Conservation (phyloP, 2,797 vertebrate species). For the Pagetopsis macropterus region DNA sequence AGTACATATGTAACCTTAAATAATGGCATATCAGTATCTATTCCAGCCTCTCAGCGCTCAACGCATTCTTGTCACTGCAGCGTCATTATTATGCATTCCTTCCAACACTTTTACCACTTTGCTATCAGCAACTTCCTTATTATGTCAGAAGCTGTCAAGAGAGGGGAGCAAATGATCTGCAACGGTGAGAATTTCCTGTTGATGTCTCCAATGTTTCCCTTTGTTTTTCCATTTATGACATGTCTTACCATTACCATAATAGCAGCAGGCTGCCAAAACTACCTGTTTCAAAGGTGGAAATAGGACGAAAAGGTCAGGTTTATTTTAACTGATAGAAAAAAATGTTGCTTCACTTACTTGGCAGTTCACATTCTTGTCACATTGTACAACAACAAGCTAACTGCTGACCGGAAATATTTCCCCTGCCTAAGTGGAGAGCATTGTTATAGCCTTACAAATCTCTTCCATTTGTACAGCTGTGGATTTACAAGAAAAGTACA, state of each 20-base stretch:
- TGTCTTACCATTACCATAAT: constrained; percentile 32
- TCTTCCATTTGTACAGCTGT: constrained; percentile 71
- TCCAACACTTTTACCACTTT: constrained; percentile 58
- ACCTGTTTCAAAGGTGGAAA: constrained; percentile 8
- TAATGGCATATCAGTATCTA: neutral
- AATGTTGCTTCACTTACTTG: constrained; percentile 29
- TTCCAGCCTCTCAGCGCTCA: constrained; percentile 5
- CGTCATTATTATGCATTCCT: constrained; percentile 21
- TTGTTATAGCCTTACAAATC: constrained; percentile 51
- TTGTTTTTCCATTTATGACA: constrained; percentile 43
- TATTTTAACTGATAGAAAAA: constrained; percentile 64
- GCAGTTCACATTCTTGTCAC: constrained; percentile 43
- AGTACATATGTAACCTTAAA: neutral
- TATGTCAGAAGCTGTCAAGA: constrained; percentile 35
- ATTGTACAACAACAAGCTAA: constrained; percentile 47
- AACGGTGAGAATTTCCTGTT: constrained; percentile 64
- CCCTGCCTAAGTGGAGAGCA: constrained; percentile 39
- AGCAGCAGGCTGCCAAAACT: constrained; percentile 20
- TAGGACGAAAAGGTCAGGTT: constrained; percentile 45
- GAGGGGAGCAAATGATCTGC: constrained; percentile 47
- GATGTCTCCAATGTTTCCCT: constrained; percentile 50
- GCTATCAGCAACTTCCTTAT: constrained; percentile 56
- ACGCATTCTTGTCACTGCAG: constrained; percentile 18
- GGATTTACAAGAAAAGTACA: constrained; percentile 69
- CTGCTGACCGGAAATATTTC: constrained; percentile 40